These are phyloP conservation scores for Megaustenia siamemsis DNA, from an alignment of 2,888 invertebrate species.

Conservation along the genomic window DNA sequence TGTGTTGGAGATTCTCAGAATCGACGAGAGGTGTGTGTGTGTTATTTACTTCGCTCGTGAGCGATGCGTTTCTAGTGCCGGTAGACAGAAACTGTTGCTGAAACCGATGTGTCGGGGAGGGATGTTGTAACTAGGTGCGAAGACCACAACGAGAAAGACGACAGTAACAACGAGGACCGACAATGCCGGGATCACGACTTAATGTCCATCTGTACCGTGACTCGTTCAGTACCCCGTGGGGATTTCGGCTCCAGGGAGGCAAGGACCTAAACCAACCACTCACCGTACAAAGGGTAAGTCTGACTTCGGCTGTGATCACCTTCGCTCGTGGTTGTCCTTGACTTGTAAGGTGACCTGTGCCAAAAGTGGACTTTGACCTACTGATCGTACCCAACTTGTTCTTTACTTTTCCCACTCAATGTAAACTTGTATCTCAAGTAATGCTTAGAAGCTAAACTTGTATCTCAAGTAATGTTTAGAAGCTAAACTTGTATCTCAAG, in stretches of 20 bases:
- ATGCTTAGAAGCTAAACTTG: no score
- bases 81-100: neutral
- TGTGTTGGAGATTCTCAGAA: neutral
- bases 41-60: neutral
- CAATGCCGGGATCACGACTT: constrained; percentile 63
- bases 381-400: no score
- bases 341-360: no score
- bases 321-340: no score
- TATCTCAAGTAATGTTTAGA: no score
- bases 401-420: no score
- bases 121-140: constrained; percentile 25
- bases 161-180: constrained; percentile 22
- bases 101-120: constrained; percentile 4
- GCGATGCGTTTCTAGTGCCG: constrained; percentile 29
- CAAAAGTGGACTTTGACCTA: no score
- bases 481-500: no score
- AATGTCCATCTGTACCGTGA: constrained; percentile 78
- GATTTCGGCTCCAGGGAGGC: constrained; percentile 80
- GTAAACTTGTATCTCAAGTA: no score
- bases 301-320: neutral
- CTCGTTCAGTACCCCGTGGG: constrained; percentile 79
- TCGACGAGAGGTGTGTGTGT: neutral
- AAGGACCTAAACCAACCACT: constrained; percentile 78
- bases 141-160: neutral
- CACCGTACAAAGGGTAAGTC: constrained; percentile 79